Evolutionary conservation across 2,797 vertebrate genomes (phyloP).

Genomic region (Phoeniculus purpureus): DNA sequence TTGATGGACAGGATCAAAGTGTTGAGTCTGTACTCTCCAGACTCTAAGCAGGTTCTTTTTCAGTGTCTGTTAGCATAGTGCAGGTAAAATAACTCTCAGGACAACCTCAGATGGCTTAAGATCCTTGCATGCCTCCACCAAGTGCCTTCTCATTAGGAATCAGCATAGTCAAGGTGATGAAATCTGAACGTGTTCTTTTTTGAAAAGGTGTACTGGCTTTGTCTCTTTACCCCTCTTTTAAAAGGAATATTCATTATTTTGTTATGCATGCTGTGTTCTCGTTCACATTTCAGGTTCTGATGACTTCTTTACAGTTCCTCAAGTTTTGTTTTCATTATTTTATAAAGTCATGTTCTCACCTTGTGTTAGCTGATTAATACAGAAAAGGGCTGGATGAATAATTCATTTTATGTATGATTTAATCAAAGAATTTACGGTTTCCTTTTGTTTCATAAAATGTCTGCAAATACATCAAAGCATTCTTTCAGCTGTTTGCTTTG

Average conservation of each 20-base stretch:
- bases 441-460: conserved; percentile 59
- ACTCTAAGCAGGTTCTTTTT: not conserved
- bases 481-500: conserved; percentile 58
- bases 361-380: conserved; percentile 57
- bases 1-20: not conserved
- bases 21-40: not conserved
- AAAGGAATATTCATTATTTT: not conserved
- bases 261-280: not conserved
- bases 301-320: conserved; percentile 18
- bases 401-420: conserved; percentile 54
- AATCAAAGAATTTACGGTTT: conserved; percentile 57
- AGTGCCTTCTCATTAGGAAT: not conserved
- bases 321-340: conserved; percentile 35
- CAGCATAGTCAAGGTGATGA: not conserved
- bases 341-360: conserved; percentile 41
- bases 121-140: not conserved
- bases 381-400: conserved; percentile 57
- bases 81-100: not conserved
- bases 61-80: not conserved
- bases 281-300: conserved; percentile 30
- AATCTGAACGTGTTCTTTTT: not conserved
- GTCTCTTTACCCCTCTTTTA: not conserved
- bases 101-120: not conserved
- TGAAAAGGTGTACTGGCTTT: not conserved
- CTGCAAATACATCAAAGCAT: conserved; percentile 63